A percentile compares a stretch with the other conserved stretches of the same genome.
Conservation (phyloP, 2,113 vertebrate genomes). For the Protobothrops mucrosquamatus region DNA sequence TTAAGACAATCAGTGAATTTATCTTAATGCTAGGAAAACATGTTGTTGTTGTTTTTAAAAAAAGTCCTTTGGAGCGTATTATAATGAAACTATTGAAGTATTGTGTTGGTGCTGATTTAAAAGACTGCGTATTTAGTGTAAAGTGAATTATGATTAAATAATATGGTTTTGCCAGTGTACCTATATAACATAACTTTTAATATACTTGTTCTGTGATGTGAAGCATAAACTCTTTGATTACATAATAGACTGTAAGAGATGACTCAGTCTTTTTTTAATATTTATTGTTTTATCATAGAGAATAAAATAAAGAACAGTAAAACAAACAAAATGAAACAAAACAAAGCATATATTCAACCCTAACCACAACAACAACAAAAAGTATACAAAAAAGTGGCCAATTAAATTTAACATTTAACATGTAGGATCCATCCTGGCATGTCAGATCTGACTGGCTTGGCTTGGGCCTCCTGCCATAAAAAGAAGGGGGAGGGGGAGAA, state of each 20-base stretch:
- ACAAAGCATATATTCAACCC: no score
- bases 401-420: no score
- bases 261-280: constrained; percentile 50
- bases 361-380: no score
- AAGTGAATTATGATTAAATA: constrained; percentile 57
- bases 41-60: constrained; percentile 30
- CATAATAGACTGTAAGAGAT: constrained; percentile 63
- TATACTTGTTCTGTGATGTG: constrained; percentile 57
- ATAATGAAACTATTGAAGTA: constrained; percentile 49
- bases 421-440: no score
- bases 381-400: no score
- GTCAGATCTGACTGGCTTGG: no score
- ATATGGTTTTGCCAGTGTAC: constrained; percentile 49
- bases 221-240: constrained; percentile 63
- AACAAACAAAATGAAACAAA: no score
- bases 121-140: constrained; percentile 25
- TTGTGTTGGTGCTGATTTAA: constrained; percentile 1
- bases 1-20: constrained; percentile 5
- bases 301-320: no score
- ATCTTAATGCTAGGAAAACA: constrained; percentile 56
- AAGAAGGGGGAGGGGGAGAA: no score
- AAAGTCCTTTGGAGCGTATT: constrained; percentile 47
- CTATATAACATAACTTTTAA: constrained; percentile 51
- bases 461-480: no score
- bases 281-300: no score